These are phyloP conservation scores for Antigone vipio DNA, from an alignment of 2,113 vertebrate genomes.

Conservation along the genomic window DNA sequence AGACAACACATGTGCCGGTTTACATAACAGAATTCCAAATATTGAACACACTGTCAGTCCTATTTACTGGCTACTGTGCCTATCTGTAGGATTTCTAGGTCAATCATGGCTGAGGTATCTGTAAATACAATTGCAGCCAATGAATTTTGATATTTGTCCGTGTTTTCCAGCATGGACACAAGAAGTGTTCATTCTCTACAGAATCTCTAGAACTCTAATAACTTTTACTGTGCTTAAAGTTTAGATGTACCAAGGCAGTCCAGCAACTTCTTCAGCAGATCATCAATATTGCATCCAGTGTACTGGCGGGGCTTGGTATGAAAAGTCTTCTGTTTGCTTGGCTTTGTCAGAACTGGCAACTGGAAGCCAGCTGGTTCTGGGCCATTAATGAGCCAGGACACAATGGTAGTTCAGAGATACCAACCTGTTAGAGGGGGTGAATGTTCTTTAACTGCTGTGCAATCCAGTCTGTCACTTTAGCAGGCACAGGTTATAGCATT, in stretches of 20 bases:
- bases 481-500: background rate
- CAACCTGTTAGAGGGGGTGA: background rate
- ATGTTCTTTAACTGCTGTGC: background rate
- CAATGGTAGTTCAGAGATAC: background rate
- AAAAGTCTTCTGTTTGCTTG: background rate
- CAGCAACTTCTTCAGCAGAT: background rate
- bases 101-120: background rate
- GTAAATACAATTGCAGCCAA: background rate
- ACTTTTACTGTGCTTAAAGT: background rate
- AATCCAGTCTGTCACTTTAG: background rate
- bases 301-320: background rate
- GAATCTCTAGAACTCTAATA: background rate
- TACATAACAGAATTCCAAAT: background rate
- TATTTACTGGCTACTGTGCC: background rate
- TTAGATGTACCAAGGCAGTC: background rate
- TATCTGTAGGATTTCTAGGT: background rate
- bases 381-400: background rate
- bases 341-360: background rate
- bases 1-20: background rate
- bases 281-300: background rate
- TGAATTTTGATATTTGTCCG: background rate
- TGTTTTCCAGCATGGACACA: background rate
- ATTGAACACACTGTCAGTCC: background rate
- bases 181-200: background rate
- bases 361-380: background rate